Conservation (phyloP, 2,888 invertebrate species). For the Thera britannica region DNA sequence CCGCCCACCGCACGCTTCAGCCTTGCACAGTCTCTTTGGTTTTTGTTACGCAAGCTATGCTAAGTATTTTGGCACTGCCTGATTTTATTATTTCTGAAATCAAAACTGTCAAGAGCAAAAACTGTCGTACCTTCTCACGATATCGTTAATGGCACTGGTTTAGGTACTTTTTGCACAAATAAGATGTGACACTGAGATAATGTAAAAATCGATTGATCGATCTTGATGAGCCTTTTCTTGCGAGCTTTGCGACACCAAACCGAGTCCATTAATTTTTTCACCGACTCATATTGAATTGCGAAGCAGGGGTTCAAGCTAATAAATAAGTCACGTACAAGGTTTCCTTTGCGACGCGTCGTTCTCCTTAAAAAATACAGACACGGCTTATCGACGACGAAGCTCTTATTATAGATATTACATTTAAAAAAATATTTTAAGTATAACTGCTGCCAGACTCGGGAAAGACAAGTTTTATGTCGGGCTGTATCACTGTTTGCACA, state of each 20-base stretch:
- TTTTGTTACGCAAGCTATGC: slow-evolving; percentile 21
- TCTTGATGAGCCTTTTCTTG: slow-evolving; percentile 38
- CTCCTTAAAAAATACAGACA: slow-evolving; percentile 59
- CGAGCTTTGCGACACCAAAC: slow-evolving; percentile 32
- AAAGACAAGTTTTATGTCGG: slow-evolving; percentile 62
- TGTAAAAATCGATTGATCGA: slow-evolving; percentile 38
- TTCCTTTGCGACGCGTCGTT: slow-evolving; percentile 64
- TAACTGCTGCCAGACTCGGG: slow-evolving; percentile 53
- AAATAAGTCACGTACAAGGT: slow-evolving; percentile 75
- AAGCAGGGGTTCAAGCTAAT: slow-evolving; percentile 44
- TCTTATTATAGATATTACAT: slow-evolving; percentile 61
- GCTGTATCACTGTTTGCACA: slow-evolving; percentile 65
- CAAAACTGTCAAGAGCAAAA: slow-evolving; percentile 8
- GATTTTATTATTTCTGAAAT: slow-evolving; percentile 4
- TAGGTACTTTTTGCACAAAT: slow-evolving; percentile 31
- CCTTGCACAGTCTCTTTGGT: slow-evolving; percentile 24
- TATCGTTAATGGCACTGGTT: slow-evolving; percentile 25
- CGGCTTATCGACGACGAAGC: slow-evolving; percentile 77
- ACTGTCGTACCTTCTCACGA: slow-evolving; percentile 5
- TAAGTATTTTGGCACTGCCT: slow-evolving; percentile 8
- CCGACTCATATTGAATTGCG: slow-evolving; percentile 42
- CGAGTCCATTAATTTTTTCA: slow-evolving; percentile 47
- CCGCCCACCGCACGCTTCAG: slow-evolving; percentile 36
- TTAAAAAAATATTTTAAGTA: slow-evolving; percentile 52
- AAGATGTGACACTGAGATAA: slow-evolving; percentile 36